These are phyloP conservation scores for Leptoclinus maculatus DNA, from an alignment of 2,797 vertebrate genomes.

Conservation along the genomic window DNA sequence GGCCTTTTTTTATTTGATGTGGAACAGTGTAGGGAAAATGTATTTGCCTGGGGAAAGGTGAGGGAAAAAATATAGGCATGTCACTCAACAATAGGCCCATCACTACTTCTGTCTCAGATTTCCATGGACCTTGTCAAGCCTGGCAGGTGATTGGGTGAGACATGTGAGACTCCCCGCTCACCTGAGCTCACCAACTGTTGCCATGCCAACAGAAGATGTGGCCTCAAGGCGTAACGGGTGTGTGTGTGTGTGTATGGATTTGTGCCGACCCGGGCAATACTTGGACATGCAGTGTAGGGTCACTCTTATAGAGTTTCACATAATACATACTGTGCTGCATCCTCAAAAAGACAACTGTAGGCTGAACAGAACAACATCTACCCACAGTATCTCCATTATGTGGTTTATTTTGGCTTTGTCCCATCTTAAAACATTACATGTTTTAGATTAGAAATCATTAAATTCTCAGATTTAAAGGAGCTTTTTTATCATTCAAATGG, in stretches of 20 bases:
- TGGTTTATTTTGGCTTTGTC: not conserved
- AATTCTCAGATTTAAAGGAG: not conserved
- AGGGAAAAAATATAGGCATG: conserved; percentile 35
- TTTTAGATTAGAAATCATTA: not conserved
- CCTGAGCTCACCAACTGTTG: conserved; percentile 73
- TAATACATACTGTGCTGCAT: not conserved
- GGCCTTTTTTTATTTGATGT: not conserved
- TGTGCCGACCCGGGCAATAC: conserved; percentile 12
- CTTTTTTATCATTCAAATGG: not conserved
- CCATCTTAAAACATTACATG: not conserved
- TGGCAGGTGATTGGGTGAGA: conserved; percentile 66
- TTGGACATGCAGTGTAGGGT: not conserved
- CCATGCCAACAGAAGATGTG: conserved; percentile 64
- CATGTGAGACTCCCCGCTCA: conserved; percentile 56
- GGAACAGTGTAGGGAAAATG: conserved; percentile 21
- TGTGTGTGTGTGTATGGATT: not conserved
- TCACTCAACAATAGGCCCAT: conserved; percentile 57
- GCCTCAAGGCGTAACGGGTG: not conserved
- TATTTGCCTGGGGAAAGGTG: conserved; percentile 57
- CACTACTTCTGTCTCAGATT: conserved; percentile 60
- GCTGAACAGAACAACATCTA: not conserved
- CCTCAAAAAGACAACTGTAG: not conserved
- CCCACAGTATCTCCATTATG: not conserved
- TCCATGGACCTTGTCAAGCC: conserved; percentile 43
- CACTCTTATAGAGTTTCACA: not conserved